Conservation (phyloP, 2,797 vertebrate species). For the Poeciliopsis presidionis region DNA sequence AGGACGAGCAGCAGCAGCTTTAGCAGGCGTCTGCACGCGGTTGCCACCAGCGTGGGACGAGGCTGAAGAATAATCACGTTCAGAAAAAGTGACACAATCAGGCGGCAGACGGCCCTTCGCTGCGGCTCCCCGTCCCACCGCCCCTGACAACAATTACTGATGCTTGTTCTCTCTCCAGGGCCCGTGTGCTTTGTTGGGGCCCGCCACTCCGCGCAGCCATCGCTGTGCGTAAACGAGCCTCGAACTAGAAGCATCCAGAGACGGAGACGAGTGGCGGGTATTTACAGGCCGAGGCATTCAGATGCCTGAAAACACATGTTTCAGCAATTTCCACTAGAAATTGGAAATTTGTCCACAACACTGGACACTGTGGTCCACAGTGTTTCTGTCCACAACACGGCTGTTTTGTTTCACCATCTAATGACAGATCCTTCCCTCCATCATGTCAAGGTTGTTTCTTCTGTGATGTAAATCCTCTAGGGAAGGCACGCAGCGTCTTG, state of each 20-base stretch:
- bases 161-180: constrained; percentile 38
- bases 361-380: not conserved
- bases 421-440: not conserved
- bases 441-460: constrained; percentile 20
- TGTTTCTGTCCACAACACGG: not conserved
- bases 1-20: constrained; percentile 62
- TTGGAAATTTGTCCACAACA: not conserved
- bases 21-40: constrained; percentile 8
- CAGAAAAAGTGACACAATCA: constrained; percentile 69
- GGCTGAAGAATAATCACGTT: constrained; percentile 46
- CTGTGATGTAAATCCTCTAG: constrained; percentile 11
- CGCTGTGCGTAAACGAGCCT: constrained; percentile 46
- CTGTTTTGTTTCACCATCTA: constrained; percentile 13
- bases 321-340: constrained; percentile 28
- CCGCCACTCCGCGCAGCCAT: constrained; percentile 13
- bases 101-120: constrained; percentile 39
- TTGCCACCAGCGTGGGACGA: constrained; percentile 24
- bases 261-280: constrained; percentile 6
- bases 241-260: not conserved
- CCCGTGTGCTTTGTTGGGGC: constrained; percentile 20
- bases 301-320: constrained; percentile 26
- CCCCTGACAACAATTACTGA: constrained; percentile 57
- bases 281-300: not conserved
- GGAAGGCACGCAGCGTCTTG: not conserved
- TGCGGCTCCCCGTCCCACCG: constrained; percentile 15